Percentiles rank a stretch among this genome's conserved stretches.
Evolutionary conservation across 1,140 invertebrate species (phyloP).

Genomic region (Cotesia chilonis): DNA sequence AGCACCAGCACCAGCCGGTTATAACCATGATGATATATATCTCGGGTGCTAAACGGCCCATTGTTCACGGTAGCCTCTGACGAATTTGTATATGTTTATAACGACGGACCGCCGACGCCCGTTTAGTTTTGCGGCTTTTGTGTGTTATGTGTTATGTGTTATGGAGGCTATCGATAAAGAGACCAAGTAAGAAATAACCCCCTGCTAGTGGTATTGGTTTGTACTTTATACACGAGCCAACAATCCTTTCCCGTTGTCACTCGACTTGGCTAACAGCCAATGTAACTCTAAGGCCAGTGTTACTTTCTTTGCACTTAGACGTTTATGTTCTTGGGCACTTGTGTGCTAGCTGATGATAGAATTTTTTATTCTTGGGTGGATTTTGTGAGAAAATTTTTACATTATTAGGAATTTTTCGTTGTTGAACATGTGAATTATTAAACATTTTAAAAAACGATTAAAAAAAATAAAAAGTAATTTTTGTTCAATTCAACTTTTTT

Average conservation of each 20-base stretch:
- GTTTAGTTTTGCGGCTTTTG: constrained; percentile 12
- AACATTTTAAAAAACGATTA: too few species aligned
- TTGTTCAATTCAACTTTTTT: too few species aligned
- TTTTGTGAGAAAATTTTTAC: too few species aligned
- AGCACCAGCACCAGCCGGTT: neutral
- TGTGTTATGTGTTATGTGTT: neutral
- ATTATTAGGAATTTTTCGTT: too few species aligned
- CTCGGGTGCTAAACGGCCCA: constrained; percentile 64
- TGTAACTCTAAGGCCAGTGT: neutral
- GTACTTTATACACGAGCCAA: constrained; percentile 13
- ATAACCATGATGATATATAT: constrained; percentile 61
- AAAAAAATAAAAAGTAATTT: too few species aligned
- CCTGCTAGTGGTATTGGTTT: neutral
- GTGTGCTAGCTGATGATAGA: too few species aligned
- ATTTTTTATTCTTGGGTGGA: too few species aligned
- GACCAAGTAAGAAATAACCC: constrained; percentile 12
- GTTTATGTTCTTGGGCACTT: too few species aligned
- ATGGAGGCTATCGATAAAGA: constrained; percentile 6
- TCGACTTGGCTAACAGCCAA: constrained; percentile 2
- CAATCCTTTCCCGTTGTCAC: constrained; percentile 14
- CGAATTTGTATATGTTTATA: constrained; percentile 68
- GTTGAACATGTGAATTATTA: too few species aligned
- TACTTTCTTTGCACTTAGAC: neutral
- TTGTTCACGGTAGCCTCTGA: constrained; percentile 63
- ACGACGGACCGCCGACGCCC: constrained; percentile 39